Percentiles rank a stretch among this genome's conserved stretches.
Conservation (phyloP, 1,140 invertebrate genomes). For the Drosophila varians region DNA sequence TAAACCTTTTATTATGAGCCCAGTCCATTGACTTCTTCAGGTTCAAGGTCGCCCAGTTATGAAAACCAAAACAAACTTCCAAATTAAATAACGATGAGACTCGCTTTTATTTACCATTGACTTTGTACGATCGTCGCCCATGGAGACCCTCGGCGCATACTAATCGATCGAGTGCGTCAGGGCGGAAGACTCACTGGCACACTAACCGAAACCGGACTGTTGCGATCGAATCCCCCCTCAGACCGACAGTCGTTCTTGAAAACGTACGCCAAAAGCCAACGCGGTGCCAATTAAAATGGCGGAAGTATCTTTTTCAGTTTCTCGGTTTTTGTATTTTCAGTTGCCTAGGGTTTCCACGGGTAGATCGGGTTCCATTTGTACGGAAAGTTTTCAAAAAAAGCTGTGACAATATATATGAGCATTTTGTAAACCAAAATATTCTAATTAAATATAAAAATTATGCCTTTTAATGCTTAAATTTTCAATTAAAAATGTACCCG, state of each 20-base stretch:
- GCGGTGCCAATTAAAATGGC: slow-evolving; percentile 65
- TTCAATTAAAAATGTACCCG: no score
- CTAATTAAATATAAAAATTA: no score
- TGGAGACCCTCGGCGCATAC: slow-evolving; percentile 60
- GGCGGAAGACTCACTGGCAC: slow-evolving; percentile 60
- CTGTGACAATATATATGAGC: no score
- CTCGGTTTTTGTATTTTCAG: slow-evolving; percentile 2
- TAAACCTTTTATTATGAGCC: neutral
- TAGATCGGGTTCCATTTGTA: neutral
- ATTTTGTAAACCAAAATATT: no score
- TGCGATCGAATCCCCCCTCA: neutral
- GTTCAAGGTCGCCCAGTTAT: slow-evolving; percentile 66
- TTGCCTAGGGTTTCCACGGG: slow-evolving; percentile 37
- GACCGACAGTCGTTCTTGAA: slow-evolving; percentile 58
- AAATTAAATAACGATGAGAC: slow-evolving; percentile 31
- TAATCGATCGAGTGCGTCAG: slow-evolving; percentile 50
- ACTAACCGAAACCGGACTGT: slow-evolving; percentile 33
- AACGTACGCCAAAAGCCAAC: slow-evolving; percentile 53
- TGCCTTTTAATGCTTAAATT: no score
- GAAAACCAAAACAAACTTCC: slow-evolving; percentile 52
- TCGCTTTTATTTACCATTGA: slow-evolving; percentile 72
- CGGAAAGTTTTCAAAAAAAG: neutral
- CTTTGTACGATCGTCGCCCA: slow-evolving; percentile 29
- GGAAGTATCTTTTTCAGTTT: slow-evolving; percentile 46
- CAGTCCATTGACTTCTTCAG: slow-evolving; percentile 70